Evolutionary conservation across 2,797 vertebrate species (phyloP), one percentile per base, ranked within the genome.

Genomic region (Pipistrellus nathusii): DNA sequence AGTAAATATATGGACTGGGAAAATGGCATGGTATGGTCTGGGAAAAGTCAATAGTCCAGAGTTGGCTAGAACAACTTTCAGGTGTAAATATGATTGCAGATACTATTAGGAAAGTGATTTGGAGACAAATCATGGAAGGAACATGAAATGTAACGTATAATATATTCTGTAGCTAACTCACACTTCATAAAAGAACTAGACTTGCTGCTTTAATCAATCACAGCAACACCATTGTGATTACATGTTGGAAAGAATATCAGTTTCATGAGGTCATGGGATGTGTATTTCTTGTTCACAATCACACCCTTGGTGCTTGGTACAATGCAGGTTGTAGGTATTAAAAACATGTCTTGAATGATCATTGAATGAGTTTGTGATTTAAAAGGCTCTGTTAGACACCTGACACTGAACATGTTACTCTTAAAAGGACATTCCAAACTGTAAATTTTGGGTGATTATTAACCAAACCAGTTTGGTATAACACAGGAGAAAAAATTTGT

Each of bases 81-180:
- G 32, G 18, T 44, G 32, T n/a, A 80, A 84, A 88, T 71, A 23
- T 21, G 23, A 27, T 14, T 72, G 32, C 23, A 84, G 76, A 44
- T 80, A 30, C 62, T 78, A 23, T 88, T 76, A 71, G 20, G 46
- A 85, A 95, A 89, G 32, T 84, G 41, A 75, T 46, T 62, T 75
- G n/a, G 20, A 51, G 25, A 55, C 13, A 87, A 84, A 44, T 85
- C 15, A n/a, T 38, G 4, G 59, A 68, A 64, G 18, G 38, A 55
- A 44, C 41, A 69, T 62, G 78, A 89, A 77, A 75, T 88, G 12
- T 71, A 77, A 80, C 51, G 10, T 44, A 13, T 64, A 48, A n/a
- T 59, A 44, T 81, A n/a, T 57, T 83, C 72, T 82, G 30, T 64
- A 66, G 51, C 44, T 57, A 89, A 80, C 81, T n/a, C 44, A 15